Conservation (phyloP, 1,140 invertebrate genomes). For the Drosophila athabasca region DNA sequence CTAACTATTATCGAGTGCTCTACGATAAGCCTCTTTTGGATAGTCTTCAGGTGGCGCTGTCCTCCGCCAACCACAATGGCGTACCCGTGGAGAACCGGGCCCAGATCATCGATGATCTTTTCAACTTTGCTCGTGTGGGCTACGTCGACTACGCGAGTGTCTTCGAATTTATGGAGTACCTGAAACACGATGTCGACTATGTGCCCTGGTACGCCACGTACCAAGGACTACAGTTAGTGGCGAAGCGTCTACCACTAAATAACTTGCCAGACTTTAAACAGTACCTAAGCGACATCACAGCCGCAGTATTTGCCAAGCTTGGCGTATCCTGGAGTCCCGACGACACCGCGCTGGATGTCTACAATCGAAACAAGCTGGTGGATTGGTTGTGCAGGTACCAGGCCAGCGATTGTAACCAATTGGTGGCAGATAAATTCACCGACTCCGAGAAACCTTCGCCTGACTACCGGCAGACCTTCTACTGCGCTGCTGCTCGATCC, state of each 20-base stretch:
- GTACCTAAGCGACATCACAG: slow-evolving; percentile 51
- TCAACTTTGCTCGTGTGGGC: slow-evolving; percentile 87
- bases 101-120: slow-evolving; percentile 90
- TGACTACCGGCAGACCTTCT: slow-evolving; percentile 86
- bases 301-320: slow-evolving; percentile 41
- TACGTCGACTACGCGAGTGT: slow-evolving; percentile 84
- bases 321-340: slow-evolving; percentile 33
- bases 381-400: slow-evolving; percentile 85
- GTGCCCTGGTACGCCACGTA: slow-evolving; percentile 85
- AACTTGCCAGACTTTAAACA: slow-evolving; percentile 51
- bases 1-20: slow-evolving; percentile 87
- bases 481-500: slow-evolving; percentile 85
- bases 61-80: slow-evolving; percentile 69
- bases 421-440: slow-evolving; percentile 43
- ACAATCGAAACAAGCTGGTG: slow-evolving; percentile 79
- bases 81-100: slow-evolving; percentile 90
- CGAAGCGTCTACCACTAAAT: slow-evolving; percentile 36
- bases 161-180: slow-evolving; percentile 84
- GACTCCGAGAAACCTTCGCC: slow-evolving; percentile 65
- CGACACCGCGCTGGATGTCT: slow-evolving; percentile 67
- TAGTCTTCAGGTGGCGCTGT: slow-evolving; percentile 83
- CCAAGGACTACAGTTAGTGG: slow-evolving; percentile 39
- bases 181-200: slow-evolving; percentile 85
- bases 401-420: slow-evolving; percentile 80
- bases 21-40: slow-evolving; percentile 86